Evolutionary conservation across 1,140 invertebrate genomes (phyloP), one percentile per base, ranked within the genome.

Genomic region (Macrotrachela quadricornifera): DNA sequence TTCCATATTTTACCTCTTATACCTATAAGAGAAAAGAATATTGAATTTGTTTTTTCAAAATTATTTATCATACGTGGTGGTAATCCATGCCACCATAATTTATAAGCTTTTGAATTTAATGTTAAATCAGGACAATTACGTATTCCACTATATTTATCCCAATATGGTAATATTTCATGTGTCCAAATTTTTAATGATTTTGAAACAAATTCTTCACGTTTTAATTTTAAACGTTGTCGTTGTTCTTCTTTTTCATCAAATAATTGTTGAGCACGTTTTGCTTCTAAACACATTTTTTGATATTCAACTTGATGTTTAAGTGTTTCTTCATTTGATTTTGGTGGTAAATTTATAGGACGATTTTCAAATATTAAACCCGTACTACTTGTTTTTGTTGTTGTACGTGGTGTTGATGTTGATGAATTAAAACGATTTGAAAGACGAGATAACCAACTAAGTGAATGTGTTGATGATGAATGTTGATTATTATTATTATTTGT

Each of bases 41-140:
- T 30, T 4, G 8, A 30, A 30, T 30, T 30, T 30, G 2, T 30
- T 30, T 8, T 30, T 30, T 30, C 8, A 30, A 2, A 30, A 30
- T 30, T 30, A 4, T 30, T 8, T 30, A 4, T 30, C 21, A 4
- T 30, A 30, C 21, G 80, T 1, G 84, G 80, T 17, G 85, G 85
- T 10, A 88, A 67, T 15, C 85, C 85, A 58, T 79, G 76, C 84
- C 84, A 87, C 85, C 85, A 90, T 13, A 90, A 61, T 15, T 87
- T 82, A 42, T 75, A 68, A 0, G 81, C 79, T 61, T 38, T 44
- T 51, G 10, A 51, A 14, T 13, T 42, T 52, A 41, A 44, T 18
- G 10, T 17, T 41, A 14, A 37, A 36, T 15, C 56, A 46, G 56
- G 37, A 17, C n/a, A 52, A 42, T 40, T 47, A 46, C 38, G 6